These are phyloP conservation scores for Maccullochella peelii DNA, from an alignment of 2,113 vertebrate species.

Conservation along the genomic window DNA sequence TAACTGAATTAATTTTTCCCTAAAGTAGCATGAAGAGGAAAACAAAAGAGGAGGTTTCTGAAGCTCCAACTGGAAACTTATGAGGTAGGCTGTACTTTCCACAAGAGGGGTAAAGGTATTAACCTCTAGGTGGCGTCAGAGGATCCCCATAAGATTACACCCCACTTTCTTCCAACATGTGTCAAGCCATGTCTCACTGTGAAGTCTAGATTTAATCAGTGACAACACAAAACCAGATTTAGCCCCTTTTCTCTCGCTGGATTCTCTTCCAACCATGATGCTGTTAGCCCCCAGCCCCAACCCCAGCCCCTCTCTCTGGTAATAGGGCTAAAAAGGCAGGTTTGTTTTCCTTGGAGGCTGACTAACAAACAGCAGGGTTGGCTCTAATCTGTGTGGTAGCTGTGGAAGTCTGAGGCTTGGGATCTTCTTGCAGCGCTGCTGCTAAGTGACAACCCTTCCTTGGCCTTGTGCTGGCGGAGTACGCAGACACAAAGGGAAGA, in stretches of 20 bases:
- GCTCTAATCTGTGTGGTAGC: constrained; percentile 64
- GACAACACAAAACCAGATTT: constrained; percentile 53
- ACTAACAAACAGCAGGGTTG: constrained; percentile 69
- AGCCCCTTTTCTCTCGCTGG: constrained; percentile 18
- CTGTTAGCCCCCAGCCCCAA: constrained; percentile 1
- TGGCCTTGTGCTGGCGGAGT: constrained; percentile 2
- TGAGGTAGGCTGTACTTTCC: constrained; percentile 33
- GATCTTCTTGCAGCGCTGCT: constrained; percentile 43
- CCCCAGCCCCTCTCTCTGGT: constrained; percentile 23
- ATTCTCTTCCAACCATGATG: constrained; percentile 47
- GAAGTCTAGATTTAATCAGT: constrained; percentile 49
- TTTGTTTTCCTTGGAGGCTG: constrained; percentile 77
- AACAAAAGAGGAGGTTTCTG: constrained; percentile 52
- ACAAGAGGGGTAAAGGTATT: constrained; percentile 15
- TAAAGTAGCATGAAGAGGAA: constrained; percentile 39
- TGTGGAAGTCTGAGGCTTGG: constrained; percentile 53
- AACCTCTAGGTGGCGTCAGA: constrained; percentile 77
- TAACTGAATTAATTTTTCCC: constrained; percentile 48
- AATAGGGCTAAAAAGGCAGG: constrained; percentile 64
- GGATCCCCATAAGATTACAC: constrained; percentile 45
- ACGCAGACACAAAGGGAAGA: constrained; percentile 22
- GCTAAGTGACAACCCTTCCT: constrained; percentile 31
- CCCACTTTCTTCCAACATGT: constrained; percentile 40
- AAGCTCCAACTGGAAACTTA: constrained; percentile 52
- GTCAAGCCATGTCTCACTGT: constrained; percentile 25